Conservation (phyloP, 2,113 vertebrate species). For the Cephalophus harveyi region DNA sequence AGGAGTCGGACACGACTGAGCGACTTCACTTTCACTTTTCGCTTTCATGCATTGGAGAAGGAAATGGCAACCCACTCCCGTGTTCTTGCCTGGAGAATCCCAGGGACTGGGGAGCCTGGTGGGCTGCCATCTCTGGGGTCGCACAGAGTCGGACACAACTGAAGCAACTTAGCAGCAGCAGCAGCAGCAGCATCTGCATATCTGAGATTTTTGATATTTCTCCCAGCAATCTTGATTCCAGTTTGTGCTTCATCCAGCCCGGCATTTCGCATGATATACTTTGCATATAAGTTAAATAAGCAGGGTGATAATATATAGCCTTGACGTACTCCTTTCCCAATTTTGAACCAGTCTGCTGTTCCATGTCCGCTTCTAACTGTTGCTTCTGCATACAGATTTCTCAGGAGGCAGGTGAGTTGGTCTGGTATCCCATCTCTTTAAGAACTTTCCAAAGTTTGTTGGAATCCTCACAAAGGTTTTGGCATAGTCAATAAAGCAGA, state of each 20-base stretch:
- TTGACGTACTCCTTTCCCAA: neutral
- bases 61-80: too few relatives aligned
- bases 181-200: too few relatives aligned
- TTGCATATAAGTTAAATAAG: neutral
- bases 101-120: too few relatives aligned
- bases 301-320: neutral
- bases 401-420: neutral
- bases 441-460: neutral
- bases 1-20: too few relatives aligned
- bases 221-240: neutral
- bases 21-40: too few relatives aligned
- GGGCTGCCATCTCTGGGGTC: too few relatives aligned
- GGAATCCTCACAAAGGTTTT: neutral
- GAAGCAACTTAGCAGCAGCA: too few relatives aligned
- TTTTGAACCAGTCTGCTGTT: neutral
- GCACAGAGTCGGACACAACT: too few relatives aligned
- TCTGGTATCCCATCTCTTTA: neutral
- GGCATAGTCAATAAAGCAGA: neutral
- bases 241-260: neutral
- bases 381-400: neutral
- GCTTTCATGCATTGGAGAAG: too few relatives aligned
- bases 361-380: neutral
- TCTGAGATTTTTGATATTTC: neutral
- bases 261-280: neutral
- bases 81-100: too few relatives aligned